phyloP scores from a whole-genome alignment of 2,113 vertebrate species.

The Corythornis cristatus region DNA sequence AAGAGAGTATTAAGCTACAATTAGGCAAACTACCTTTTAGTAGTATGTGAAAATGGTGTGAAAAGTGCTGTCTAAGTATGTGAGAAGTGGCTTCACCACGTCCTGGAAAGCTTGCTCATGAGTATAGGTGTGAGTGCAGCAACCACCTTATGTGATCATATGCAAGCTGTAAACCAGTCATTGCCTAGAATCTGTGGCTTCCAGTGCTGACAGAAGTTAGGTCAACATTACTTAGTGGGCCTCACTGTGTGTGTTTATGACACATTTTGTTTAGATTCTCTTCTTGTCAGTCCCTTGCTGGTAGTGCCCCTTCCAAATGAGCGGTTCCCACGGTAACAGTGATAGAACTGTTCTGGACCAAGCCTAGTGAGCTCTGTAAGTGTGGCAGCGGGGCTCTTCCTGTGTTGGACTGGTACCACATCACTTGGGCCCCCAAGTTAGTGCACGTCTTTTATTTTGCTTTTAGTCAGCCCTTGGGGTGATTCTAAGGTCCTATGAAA shows the following conservation, averaged over 20 bases:
- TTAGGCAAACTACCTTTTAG: background rate
- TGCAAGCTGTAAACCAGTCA: background rate
- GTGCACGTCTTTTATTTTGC: background rate
- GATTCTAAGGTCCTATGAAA: background rate
- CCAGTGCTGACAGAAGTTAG: rapidly evolving
- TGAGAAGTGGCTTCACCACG: background rate
- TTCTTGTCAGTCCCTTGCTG: background rate
- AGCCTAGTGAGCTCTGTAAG: background rate
- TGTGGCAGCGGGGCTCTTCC: background rate
- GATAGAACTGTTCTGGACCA: background rate
- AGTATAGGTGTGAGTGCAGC: background rate
- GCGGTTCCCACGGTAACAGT: background rate
- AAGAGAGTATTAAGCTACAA: background rate
- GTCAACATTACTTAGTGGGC: background rate
- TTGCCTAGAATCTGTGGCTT: background rate
- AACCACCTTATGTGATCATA: background rate
- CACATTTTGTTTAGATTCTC: background rate
- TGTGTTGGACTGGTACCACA: background rate
- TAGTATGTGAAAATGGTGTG: background rate
- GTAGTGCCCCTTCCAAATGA: background rate
- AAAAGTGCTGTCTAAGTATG: too few species aligned
- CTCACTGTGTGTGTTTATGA: background rate
- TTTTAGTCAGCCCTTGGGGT: background rate
- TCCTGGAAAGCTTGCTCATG: background rate
- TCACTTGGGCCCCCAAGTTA: background rate